These are phyloP conservation scores for Periophthalmodon schlosseri DNA, from an alignment of 2,113 vertebrate species.

Conservation along the genomic window DNA sequence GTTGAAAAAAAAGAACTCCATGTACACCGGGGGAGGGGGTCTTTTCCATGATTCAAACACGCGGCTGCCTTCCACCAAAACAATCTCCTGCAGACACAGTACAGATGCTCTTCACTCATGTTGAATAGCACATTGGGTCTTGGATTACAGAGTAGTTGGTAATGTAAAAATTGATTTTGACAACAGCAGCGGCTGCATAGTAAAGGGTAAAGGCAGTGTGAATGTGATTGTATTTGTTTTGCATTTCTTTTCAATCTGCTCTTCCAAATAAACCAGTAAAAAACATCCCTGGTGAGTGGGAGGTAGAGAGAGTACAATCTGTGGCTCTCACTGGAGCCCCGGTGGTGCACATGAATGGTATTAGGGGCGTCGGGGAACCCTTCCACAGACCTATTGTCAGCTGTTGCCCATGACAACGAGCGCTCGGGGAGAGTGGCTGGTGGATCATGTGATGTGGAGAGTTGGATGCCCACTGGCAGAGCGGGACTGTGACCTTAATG, in stretches of 20 bases:
- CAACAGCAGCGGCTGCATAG: too few relatives aligned
- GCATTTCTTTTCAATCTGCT: constrained; percentile 1
- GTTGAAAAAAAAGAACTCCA: constrained; percentile 95
- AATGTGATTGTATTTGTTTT: constrained; percentile 13
- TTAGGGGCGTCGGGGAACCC: constrained; percentile 63
- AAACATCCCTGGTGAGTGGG: constrained; percentile 47
- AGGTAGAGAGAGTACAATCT: constrained; percentile 25
- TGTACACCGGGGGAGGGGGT: constrained; percentile 88
- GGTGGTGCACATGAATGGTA: constrained; percentile 62
- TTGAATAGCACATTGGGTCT: neutral
- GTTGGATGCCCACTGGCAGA: constrained; percentile 47
- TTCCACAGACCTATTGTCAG: constrained; percentile 56
- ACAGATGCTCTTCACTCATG: neutral
- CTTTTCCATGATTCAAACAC: constrained; percentile 88
- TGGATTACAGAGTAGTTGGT: too few relatives aligned
- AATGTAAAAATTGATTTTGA: too few relatives aligned
- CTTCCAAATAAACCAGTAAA: constrained; percentile 41
- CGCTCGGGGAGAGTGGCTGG: constrained; percentile 26
- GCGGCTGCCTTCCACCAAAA: constrained; percentile 87
- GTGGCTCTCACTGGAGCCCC: constrained; percentile 33
- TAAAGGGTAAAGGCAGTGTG: neutral
- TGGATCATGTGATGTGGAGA: constrained; percentile 62
- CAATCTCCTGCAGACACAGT: constrained; percentile 79
- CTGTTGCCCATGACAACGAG: constrained; percentile 60
- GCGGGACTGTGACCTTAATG: constrained; percentile 55